Evolutionary conservation across 2,888 invertebrate species (phyloP), one percentile per base, ranked within the genome.

Genomic region (Julus scanicus): DNA sequence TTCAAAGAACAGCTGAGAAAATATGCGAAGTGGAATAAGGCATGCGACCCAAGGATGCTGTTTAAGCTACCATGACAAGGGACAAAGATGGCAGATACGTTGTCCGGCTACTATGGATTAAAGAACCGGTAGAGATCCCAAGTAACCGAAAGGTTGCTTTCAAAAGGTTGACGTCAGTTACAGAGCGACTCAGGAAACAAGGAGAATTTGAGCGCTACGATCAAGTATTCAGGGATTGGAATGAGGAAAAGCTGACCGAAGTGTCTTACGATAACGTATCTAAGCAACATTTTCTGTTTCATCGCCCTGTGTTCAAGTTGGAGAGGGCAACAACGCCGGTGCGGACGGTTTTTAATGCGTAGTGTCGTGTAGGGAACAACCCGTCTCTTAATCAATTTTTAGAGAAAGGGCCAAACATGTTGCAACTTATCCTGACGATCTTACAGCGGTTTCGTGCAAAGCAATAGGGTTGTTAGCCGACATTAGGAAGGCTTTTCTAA

Each of bases 351-450:
- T 86, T 86, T 20, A 48, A 86, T 86, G 86, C 48, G 9, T 86
- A 6, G 11, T 39, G 40, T 17, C 44, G 2, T 0, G 2, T 40
- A 15, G 44, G 15, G 17, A 44, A n/a, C 0, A 9, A 17, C 1
- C n/a, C n/a, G 6, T 86, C 86, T 44, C 20, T 86, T 0, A 86
- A 86, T 53, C 48, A 86, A 8, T 86, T 57, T 17, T 15, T 86
- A 29, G 86, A 86, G 6, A 86, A 48, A 1, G 29, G 29, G 1
- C 29, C 29, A 29, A 29, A 29, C 29, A 29, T 29, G 29, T 29
- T 29, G 1, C 29, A 53, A 53, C 0, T 20, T 29, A 9, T 17
- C 1, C 17, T 2, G 13, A 13, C 48, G 48, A 48, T 48, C 48
- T 9, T 48, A 13, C 48, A 48, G 2, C 13, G 48, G 48, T 48